phyloP scores from a whole-genome alignment of 2,113 vertebrate species.

The Hippocampus mohnikei region DNA sequence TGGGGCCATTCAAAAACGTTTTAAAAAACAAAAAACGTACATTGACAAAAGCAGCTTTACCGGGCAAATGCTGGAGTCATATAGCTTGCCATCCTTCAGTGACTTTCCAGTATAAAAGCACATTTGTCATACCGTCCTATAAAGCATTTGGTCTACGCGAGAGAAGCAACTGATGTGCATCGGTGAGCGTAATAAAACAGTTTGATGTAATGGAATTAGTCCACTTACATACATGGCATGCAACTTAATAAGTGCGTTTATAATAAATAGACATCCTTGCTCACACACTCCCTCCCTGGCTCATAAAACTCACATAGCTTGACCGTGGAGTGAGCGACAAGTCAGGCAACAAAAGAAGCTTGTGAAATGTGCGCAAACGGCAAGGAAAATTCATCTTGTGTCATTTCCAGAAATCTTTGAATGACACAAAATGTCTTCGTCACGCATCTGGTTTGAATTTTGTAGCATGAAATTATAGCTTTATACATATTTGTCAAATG shows the following conservation, averaged over 20 bases:
- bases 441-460: neutral
- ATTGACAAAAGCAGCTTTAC: neutral
- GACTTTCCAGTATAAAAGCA: neutral
- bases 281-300: neutral
- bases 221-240: neutral
- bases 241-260: neutral
- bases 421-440: neutral
- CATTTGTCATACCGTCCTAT: neutral
- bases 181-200: neutral
- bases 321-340: neutral
- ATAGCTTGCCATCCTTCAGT: neutral
- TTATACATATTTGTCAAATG: neutral
- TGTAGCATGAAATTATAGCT: neutral
- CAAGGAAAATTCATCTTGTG: neutral
- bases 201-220: neutral
- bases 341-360: neutral
- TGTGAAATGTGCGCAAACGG: neutral
- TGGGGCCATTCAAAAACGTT: constrained; percentile 1
- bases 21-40: neutral
- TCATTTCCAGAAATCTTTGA: neutral
- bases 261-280: neutral
- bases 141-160: neutral
- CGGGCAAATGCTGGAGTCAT: neutral
- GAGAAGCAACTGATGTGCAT: neutral
- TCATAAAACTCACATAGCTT: neutral